phyloP scores from a whole-genome alignment of 2,113 vertebrate genomes.

The Dendrocopos noguchii region DNA sequence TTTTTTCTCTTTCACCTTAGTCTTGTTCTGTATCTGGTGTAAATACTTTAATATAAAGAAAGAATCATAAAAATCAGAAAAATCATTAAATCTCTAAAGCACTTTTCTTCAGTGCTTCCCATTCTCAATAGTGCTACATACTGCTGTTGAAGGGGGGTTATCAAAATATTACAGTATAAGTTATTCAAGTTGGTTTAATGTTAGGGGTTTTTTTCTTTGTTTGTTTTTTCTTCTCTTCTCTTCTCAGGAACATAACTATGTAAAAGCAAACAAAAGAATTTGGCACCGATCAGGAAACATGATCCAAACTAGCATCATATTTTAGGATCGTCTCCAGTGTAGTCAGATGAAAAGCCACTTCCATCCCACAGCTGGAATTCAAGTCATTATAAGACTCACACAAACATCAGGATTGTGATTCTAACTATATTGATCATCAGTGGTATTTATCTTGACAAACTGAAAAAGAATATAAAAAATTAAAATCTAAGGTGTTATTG shows the following conservation, averaged over 20 bases:
- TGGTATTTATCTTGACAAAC: neutral
- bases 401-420: slow-evolving; percentile 33
- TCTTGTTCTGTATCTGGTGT: neutral
- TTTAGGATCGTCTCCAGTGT: slow-evolving; percentile 18
- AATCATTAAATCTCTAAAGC: neutral
- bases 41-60: neutral
- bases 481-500: neutral
- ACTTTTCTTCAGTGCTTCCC: neutral
- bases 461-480: neutral
- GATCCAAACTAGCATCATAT: neutral
- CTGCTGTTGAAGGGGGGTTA: neutral
- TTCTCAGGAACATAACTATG: neutral
- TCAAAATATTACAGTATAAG: slow-evolving; percentile 11
- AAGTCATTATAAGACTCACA: neutral
- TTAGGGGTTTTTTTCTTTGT: no score
- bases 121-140: neutral
- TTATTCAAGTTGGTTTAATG: neutral
- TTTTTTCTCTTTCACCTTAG: slow-evolving; percentile 27
- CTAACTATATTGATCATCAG: neutral
- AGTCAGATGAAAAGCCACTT: slow-evolving; percentile 32
- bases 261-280: slow-evolving; percentile 13
- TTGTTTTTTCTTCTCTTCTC: slow-evolving; percentile 1
- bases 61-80: neutral
- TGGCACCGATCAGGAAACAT: slow-evolving; percentile 2
- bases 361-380: slow-evolving; percentile 21